Evolutionary conservation across 2,113 vertebrate species (phyloP), one percentile per base, ranked within the genome.

Genomic region (Addax nasomaculatus): DNA sequence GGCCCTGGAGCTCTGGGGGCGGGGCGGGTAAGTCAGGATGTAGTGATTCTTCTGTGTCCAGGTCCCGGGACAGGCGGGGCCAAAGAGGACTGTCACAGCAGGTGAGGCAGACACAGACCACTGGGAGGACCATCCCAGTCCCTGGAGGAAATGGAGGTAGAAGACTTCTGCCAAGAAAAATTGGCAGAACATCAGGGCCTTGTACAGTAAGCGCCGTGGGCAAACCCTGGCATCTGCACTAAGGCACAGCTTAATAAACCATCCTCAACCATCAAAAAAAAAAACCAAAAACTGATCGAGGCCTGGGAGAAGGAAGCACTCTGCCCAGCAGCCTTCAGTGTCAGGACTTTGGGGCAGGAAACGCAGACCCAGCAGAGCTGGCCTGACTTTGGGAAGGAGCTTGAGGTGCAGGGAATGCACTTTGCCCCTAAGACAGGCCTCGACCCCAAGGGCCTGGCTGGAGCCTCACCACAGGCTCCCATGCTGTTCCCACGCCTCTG

Each of bases 101-200:
- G 5, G 19, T 15, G 10, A 16, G 23, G 43, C 30, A 49, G 39
- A 7, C 15, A 3, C 27, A 27, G 27, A 45, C 36, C 58, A 7
- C 7, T 2, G 78, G 53, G 80, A 5, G 27, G 27, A 5, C 14
- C 1, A 17, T 8, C n/a, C 58, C 2, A 6, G 12, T 6, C n/a
- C 27, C 58, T 25, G 58, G 45, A 36, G 27, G 19, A 29, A 43
- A 30, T 11, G 23, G 21, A 25, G 57, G 33, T 11, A 9, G 57
- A 29, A 51, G 87, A 10, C 55, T 9, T 43, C 43, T 64, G 62
- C 30, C 15, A n/a, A 17, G 62, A 64, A 64, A n/a, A 17, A n/a
- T 4, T n/a, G 62, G 62, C 30, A 17, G 62, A n/a, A n/a, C 30
- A 16, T n/a, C 62, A n/a, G 30, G 62, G 30, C 62, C 7, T n/a